These are phyloP conservation scores for Aphelocoma californica DNA, from an alignment of 2,797 vertebrate genomes.

Conservation along the genomic window DNA sequence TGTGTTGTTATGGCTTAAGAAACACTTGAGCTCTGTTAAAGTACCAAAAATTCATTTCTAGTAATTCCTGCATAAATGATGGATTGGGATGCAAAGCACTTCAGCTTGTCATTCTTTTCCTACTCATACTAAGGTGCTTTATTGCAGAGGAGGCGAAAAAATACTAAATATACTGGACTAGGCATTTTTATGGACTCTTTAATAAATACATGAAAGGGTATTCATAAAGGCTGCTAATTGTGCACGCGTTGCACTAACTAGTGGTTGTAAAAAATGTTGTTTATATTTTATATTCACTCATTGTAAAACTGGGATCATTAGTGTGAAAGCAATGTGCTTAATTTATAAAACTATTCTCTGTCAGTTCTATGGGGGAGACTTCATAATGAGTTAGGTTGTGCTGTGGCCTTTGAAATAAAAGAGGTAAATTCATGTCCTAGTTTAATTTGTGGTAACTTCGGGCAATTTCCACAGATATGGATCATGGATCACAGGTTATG, in stretches of 20 bases:
- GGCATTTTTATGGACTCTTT: conserved; percentile 58
- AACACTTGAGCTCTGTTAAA: conserved; percentile 70
- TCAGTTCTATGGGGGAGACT: background rate
- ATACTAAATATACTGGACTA: background rate
- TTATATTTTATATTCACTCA: conserved; percentile 64
- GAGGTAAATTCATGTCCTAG: background rate
- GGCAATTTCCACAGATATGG: background rate
- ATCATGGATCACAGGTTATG: background rate
- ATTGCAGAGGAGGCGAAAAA: background rate
- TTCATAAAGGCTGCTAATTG: conserved; percentile 63
- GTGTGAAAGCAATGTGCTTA: background rate
- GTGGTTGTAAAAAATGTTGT: conserved; percentile 49
- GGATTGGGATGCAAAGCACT: conserved; percentile 22
- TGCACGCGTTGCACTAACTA: conserved; percentile 38
- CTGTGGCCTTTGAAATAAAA: background rate
- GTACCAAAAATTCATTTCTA: conserved; percentile 64
- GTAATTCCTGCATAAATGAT: conserved; percentile 61
- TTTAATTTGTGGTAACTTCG: background rate
- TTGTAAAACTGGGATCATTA: conserved; percentile 9
- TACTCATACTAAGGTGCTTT: conserved; percentile 46
- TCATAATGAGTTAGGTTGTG: background rate
- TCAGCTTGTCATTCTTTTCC: conserved; percentile 25
- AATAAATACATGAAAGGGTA: conserved; percentile 52
- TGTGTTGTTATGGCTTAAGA: conserved; percentile 66
- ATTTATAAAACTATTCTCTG: background rate